These are phyloP conservation scores for Acanthopleura granulata DNA, from an alignment of 2,888 invertebrate genomes.

Conservation along the genomic window DNA sequence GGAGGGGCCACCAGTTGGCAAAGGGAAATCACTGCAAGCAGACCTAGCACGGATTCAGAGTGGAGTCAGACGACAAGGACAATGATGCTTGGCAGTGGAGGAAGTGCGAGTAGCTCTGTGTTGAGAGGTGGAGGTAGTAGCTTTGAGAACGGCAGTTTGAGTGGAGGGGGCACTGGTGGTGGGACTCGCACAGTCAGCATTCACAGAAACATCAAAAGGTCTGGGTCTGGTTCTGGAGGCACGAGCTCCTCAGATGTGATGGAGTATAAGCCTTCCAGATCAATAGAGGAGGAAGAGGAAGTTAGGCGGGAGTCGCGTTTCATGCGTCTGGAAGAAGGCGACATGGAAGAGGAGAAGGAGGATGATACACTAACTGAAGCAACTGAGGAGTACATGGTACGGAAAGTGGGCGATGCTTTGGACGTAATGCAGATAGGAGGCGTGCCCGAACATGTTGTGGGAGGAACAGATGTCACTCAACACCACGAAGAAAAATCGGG, in stretches of 20 bases:
- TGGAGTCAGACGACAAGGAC: background rate
- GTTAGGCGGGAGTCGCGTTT: background rate
- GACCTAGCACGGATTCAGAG: background rate
- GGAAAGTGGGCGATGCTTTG: background rate
- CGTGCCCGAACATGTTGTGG: conserved; percentile 11
- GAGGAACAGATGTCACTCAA: background rate
- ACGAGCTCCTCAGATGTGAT: background rate
- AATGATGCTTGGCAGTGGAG: background rate
- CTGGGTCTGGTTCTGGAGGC: background rate
- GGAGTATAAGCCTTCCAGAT: background rate
- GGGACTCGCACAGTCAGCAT: background rate
- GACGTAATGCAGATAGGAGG: conserved; percentile 10
- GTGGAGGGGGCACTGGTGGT: background rate
- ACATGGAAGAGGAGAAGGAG: conserved; percentile 3
- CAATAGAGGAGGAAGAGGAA: background rate
- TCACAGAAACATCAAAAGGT: background rate
- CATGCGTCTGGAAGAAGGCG: conserved; percentile 10
- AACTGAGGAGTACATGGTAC: conserved; percentile 6
- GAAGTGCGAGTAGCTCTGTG: background rate
- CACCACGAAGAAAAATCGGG: background rate
- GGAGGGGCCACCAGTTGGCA: background rate
- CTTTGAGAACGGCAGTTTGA: background rate
- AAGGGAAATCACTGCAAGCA: conserved; percentile 1
- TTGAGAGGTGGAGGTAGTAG: background rate
- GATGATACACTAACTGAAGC: background rate